Conservation (phyloP, 1,140 invertebrate genomes). For the Zaprionus lachaisei region DNA sequence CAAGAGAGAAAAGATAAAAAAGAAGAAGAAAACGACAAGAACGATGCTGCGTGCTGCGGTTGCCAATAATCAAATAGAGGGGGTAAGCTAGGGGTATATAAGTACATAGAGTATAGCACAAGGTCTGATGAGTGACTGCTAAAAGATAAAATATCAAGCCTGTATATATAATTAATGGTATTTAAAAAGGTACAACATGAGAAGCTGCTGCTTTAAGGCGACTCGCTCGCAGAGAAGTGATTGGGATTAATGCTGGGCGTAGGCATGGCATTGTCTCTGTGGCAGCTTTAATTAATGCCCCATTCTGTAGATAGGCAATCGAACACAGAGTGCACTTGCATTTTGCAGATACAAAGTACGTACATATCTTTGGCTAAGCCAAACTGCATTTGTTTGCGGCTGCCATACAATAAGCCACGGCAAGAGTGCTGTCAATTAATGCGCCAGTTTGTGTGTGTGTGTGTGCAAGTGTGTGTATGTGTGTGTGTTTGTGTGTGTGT, state of each 20-base stretch:
- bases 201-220: too few species aligned
- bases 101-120: too few species aligned
- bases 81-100: neutral
- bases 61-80: neutral
- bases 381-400: constrained; percentile 36
- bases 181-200: too few species aligned
- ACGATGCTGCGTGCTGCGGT: neutral
- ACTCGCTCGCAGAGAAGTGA: too few species aligned
- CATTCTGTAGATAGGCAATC: neutral
- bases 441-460: constrained; percentile 21
- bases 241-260: neutral
- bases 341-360: constrained; percentile 23
- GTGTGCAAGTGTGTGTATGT: neutral
- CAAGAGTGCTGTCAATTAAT: constrained; percentile 62
- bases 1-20: constrained; percentile 1
- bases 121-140: too few species aligned
- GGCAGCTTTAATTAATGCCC: constrained; percentile 8
- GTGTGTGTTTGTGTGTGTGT: constrained; percentile 5
- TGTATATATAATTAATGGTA: too few species aligned
- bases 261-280: neutral
- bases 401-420: constrained; percentile 15
- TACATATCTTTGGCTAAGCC: constrained; percentile 1
- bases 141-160: too few species aligned
- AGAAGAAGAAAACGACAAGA: neutral
- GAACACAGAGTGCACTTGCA: neutral